These are phyloP conservation scores for Halisarca cf. caerulea DNA, from an alignment of 37 sponge, comb jelly and placozoan genomes.

Conservation along the genomic window DNA sequence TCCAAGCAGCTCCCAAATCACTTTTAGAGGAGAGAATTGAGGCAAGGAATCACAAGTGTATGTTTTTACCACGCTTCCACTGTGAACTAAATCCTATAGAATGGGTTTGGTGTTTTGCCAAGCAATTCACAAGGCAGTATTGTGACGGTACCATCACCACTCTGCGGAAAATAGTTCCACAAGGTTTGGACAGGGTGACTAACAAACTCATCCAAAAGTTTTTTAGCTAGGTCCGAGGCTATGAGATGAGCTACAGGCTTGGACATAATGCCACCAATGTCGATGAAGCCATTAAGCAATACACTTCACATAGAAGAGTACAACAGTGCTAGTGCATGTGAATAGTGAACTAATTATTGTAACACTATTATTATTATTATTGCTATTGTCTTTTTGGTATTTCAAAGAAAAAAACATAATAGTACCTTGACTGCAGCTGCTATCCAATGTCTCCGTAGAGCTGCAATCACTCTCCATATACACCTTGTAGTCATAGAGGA, in stretches of 20 bases:
- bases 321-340: too few relatives aligned
- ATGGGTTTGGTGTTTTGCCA: constrained; percentile 47
- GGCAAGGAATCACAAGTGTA: background rate
- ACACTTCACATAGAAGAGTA: background rate
- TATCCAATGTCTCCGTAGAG: too few relatives aligned
- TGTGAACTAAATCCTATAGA: constrained; percentile 63
- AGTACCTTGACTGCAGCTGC: too few relatives aligned
- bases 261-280: background rate
- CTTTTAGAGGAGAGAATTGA: background rate
- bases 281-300: background rate
- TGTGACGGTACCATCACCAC: constrained; percentile 40
- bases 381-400: too few relatives aligned
- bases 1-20: background rate
- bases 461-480: too few relatives aligned
- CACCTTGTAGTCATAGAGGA: too few relatives aligned
- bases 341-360: too few relatives aligned
- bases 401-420: too few relatives aligned
- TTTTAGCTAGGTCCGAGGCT: background rate
- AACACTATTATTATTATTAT: too few relatives aligned
- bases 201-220: background rate
- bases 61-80: constrained; percentile 50
- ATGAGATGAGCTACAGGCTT: background rate
- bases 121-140: constrained; percentile 32
- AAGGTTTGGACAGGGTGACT: background rate
- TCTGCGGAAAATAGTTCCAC: constrained; percentile 47